These are phyloP conservation scores for Stictocephala bisonia DNA, from an alignment of 2,888 invertebrate genomes.

Conservation along the genomic window DNA sequence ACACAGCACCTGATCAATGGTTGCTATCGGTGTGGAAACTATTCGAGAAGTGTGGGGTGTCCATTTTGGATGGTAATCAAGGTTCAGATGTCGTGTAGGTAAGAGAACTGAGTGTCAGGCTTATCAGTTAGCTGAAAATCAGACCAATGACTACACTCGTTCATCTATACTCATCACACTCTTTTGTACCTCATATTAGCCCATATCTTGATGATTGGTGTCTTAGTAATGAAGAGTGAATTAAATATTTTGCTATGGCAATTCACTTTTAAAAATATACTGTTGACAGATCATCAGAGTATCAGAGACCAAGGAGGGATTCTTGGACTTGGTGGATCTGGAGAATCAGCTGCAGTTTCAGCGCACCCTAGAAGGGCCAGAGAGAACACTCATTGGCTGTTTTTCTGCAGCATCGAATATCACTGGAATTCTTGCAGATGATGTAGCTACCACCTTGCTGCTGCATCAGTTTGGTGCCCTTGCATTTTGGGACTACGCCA, in stretches of 20 bases:
- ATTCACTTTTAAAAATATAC: neutral
- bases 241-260: neutral
- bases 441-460: conserved; percentile 81
- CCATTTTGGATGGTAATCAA: no score
- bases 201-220: no score
- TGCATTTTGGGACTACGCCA: conserved; percentile 91
- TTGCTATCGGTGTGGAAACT: no score
- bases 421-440: conserved; percentile 89
- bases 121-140: no score
- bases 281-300: conserved; percentile 78
- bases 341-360: conserved; percentile 75
- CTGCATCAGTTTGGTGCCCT: conserved; percentile 86
- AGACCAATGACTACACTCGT: no score
- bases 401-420: conserved; percentile 89
- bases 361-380: conserved; percentile 64
- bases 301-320: conserved; percentile 81
- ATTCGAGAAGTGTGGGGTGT: no score
- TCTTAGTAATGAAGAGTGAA: no score
- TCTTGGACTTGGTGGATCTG: conserved; percentile 81
- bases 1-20: no score
- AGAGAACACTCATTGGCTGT: conserved; percentile 82
- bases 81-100: no score
- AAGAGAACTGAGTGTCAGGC: no score
- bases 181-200: no score
- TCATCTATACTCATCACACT: no score